A percentile compares a stretch with the other conserved stretches of the same genome.
These are phyloP conservation scores for Melanotaenia trifasciata DNA, from an alignment of 2,797 vertebrate species.

Conservation along the genomic window DNA sequence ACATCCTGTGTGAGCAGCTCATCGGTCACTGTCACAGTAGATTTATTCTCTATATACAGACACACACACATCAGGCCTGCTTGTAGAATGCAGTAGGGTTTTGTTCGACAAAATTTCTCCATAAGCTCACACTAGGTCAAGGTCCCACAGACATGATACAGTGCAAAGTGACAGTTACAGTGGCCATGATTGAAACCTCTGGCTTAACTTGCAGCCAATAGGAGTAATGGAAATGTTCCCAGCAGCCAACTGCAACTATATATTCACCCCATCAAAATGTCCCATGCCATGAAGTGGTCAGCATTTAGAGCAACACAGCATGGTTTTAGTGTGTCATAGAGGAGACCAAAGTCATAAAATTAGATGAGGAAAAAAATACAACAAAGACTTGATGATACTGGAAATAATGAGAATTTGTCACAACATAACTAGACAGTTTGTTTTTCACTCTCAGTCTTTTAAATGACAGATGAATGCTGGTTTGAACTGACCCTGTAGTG, in stretches of 20 bases:
- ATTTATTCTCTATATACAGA: conserved; percentile 20
- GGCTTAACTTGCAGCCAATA: conserved; percentile 50
- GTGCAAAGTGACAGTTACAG: conserved; percentile 64
- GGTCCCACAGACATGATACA: conserved; percentile 49
- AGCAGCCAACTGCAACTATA: conserved; percentile 62
- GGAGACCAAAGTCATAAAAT: conserved; percentile 39
- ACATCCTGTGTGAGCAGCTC: conserved; percentile 48
- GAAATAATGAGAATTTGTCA: conserved; percentile 19
- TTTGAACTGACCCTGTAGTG: conserved; percentile 34
- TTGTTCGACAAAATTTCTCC: conserved; percentile 33
- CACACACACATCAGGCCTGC: conserved; percentile 35
- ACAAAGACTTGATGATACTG: conserved; percentile 16
- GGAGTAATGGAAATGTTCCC: conserved; percentile 68
- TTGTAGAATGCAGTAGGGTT: conserved; percentile 46
- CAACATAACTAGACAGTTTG: conserved; percentile 16
- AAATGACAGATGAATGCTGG: conserved; percentile 32
- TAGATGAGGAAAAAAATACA: conserved; percentile 23
- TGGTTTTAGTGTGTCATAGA: conserved; percentile 23
- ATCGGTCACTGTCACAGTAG: conserved; percentile 47
- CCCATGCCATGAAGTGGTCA: conserved; percentile 38
- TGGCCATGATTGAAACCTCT: conserved; percentile 58
- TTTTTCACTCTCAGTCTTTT: conserved; percentile 14
- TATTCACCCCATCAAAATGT: conserved; percentile 71
- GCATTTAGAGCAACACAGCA: conserved; percentile 57
- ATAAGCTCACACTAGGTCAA: conserved; percentile 50